Evolutionary conservation across 1,140 invertebrate genomes (phyloP).

Genomic region (Hycleus cichorii): DNA sequence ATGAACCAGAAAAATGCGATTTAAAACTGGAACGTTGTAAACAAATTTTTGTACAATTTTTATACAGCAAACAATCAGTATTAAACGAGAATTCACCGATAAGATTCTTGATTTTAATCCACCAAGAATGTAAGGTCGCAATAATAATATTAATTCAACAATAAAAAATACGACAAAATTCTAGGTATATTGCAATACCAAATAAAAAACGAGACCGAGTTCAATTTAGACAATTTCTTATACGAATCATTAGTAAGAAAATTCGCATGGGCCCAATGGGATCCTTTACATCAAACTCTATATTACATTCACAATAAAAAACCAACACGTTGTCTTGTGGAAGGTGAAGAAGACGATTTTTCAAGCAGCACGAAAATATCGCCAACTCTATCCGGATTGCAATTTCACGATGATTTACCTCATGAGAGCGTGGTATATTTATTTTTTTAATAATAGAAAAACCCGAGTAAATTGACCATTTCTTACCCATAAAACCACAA

Average conservation of each 20-base stretch:
- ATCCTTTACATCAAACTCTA: constrained; percentile 64
- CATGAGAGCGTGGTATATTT: constrained; percentile 73
- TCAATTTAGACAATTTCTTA: constrained; percentile 38
- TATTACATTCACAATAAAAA: constrained; percentile 73
- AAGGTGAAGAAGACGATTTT: constrained; percentile 54
- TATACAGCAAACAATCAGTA: constrained; percentile 60
- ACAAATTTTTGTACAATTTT: constrained; percentile 71
- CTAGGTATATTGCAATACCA: constrained; percentile 34
- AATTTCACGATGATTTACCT: constrained; percentile 75
- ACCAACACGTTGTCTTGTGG: constrained; percentile 55
- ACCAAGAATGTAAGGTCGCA: constrained; percentile 64
- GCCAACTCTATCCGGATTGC: constrained; percentile 70
- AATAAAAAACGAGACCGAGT: constrained; percentile 26
- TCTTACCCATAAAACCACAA: too few species aligned
- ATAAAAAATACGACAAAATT: background rate
- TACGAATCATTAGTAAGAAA: constrained; percentile 59
- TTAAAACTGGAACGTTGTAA: constrained; percentile 49
- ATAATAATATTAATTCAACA: background rate
- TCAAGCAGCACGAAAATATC: constrained; percentile 42
- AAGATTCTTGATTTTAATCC: constrained; percentile 66
- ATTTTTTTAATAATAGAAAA: background rate
- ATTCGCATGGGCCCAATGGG: constrained; percentile 79
- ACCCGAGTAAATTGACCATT: too few species aligned
- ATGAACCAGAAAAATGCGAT: constrained; percentile 38
- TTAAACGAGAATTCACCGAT: constrained; percentile 53